These are phyloP conservation scores for Drosophila rellima DNA, from an alignment of 2,888 invertebrate genomes.

Conservation along the genomic window DNA sequence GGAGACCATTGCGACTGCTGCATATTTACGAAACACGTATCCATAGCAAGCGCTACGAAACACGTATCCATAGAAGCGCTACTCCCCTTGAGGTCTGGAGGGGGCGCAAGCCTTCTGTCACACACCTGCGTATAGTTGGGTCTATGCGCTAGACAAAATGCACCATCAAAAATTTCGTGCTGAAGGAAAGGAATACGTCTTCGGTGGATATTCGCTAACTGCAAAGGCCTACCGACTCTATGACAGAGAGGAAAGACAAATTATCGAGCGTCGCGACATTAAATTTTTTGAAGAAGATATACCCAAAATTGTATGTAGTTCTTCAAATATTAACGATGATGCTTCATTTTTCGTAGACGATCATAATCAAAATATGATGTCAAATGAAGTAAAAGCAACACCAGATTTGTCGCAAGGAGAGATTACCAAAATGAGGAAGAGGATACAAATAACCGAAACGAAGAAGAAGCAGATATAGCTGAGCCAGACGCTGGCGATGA, in stretches of 20 bases:
- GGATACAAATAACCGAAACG: background rate
- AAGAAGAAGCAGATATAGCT: background rate
- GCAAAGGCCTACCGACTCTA: conserved; percentile 3
- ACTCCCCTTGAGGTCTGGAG: conserved; percentile 2
- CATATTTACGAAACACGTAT: conserved; percentile 3
- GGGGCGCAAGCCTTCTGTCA: background rate
- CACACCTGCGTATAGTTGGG: conserved; percentile 1
- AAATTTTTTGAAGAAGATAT: background rate
- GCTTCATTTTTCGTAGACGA: background rate
- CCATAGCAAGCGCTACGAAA: background rate
- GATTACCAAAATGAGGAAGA: background rate
- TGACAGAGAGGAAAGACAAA: background rate
- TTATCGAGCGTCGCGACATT: conserved; percentile 2
- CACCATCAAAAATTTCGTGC: background rate
- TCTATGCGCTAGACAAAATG: background rate
- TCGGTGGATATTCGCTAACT: background rate
- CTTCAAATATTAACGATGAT: background rate
- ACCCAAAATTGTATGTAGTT: background rate
- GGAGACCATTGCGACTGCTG: conserved; percentile 1
- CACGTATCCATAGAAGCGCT: too few relatives aligned
- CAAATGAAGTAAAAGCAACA: background rate
- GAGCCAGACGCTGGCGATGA: background rate
- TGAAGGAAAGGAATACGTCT: background rate
- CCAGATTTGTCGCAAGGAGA: background rate
- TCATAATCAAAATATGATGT: background rate